Evolutionary conservation across 2,797 vertebrate species (phyloP).

Genomic region (Gouania willdenowi): DNA sequence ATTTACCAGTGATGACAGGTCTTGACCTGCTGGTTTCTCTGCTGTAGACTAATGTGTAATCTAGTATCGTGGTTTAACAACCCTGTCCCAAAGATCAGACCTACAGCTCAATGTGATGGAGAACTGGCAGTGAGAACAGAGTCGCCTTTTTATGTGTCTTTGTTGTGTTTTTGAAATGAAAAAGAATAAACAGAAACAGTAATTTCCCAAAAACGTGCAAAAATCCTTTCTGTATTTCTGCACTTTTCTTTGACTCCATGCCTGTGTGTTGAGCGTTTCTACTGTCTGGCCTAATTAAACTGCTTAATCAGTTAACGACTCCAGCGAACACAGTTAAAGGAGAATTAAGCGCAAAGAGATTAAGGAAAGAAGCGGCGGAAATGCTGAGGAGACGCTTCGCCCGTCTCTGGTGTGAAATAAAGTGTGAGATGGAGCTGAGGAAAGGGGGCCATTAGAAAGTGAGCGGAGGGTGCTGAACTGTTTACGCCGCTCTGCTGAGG

Average conservation of each 20-base stretch:
- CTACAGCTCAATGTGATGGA: too few species aligned
- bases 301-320: conserved; percentile 81
- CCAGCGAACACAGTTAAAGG: conserved; percentile 74
- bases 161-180: too few species aligned
- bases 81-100: conserved; percentile 28
- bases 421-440: conserved; percentile 46
- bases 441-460: conserved; percentile 68
- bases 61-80: conserved; percentile 48
- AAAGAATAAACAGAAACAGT: too few species aligned
- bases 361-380: conserved; percentile 63
- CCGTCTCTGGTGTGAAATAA: conserved; percentile 78
- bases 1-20: conserved; percentile 29
- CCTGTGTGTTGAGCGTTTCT: conserved; percentile 50
- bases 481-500: conserved; percentile 47
- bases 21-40: conserved; percentile 30
- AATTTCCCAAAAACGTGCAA: too few species aligned
- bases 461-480: conserved; percentile 55
- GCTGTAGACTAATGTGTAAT: conserved; percentile 54
- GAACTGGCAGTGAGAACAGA: too few species aligned
- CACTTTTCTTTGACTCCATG: conserved; percentile 31
- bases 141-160: too few species aligned
- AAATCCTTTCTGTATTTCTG: conserved; percentile 17
- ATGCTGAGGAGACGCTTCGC: conserved; percentile 74
- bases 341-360: conserved; percentile 78
- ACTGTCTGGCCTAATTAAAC: conserved; percentile 77